Percentiles rank a stretch among this genome's conserved stretches.
Conservation (phyloP, 2,113 vertebrate species). For the Fulica atra region DNA sequence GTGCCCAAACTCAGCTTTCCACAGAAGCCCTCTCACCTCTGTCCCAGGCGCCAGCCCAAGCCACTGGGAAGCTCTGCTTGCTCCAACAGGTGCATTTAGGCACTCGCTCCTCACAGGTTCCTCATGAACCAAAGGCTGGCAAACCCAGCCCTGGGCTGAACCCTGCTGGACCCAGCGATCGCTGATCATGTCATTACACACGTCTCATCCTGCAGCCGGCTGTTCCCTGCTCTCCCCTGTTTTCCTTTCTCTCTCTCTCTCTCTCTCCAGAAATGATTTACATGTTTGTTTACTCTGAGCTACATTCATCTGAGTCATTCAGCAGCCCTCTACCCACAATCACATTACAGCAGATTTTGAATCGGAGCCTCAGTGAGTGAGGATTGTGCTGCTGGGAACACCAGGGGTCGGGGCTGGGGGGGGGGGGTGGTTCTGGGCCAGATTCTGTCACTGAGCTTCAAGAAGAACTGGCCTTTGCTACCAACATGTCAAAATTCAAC, state of each 20-base stretch:
- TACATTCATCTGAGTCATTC: slow-evolving; percentile 70
- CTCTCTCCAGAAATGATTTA: slow-evolving; percentile 56
- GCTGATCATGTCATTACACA: neutral
- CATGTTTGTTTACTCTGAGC: slow-evolving; percentile 72
- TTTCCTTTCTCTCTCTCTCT: neutral
- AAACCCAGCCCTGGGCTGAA: neutral
- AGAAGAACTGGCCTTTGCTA: neutral
- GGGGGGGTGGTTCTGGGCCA: neutral
- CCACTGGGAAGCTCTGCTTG: neutral
- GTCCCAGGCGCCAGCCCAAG: neutral
- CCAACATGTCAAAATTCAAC: neutral
- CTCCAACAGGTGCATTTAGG: neutral
- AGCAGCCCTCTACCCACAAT: slow-evolving; percentile 58
- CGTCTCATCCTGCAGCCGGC: neutral
- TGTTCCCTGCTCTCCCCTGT: neutral
- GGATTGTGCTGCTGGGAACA: neutral
- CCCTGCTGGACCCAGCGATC: neutral
- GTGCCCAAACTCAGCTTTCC: neutral
- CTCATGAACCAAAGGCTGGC: neutral
- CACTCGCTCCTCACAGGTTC: neutral
- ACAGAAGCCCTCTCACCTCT: neutral
- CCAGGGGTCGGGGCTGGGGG: neutral
- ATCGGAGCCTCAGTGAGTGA: neutral
- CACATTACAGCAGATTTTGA: slow-evolving; percentile 52
- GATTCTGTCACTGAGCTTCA: neutral